Evolutionary conservation across 1,140 invertebrate genomes (phyloP).

Genomic region (Trichogramma pretiosum): DNA sequence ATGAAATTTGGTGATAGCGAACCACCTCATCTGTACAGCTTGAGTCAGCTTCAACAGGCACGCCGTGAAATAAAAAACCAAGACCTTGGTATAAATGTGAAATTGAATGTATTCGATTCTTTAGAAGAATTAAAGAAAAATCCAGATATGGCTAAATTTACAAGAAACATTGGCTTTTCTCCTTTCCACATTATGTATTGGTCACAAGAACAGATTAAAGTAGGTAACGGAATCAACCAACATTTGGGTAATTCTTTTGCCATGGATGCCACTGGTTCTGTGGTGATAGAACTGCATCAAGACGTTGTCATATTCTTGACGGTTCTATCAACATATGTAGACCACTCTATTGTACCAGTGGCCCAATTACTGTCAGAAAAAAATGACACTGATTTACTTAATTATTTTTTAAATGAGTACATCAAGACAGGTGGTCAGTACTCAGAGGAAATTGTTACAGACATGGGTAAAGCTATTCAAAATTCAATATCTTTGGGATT

Average conservation of each 20-base stretch:
- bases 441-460: not conserved
- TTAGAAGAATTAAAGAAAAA: not conserved
- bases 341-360: not conserved
- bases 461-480: not conserved
- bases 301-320: not conserved
- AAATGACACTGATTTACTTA: not conserved
- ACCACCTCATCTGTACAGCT: not conserved
- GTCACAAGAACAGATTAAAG: not conserved
- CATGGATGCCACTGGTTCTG: not conserved
- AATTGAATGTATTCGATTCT: not conserved
- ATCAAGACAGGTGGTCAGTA: not conserved
- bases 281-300: not conserved
- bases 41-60: not conserved
- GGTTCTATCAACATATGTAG: not conserved
- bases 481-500: not conserved
- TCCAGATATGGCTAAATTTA: not conserved
- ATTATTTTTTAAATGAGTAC: not conserved
- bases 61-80: not conserved
- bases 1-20: constrained; percentile 1
- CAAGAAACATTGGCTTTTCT: not conserved
- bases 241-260: not conserved
- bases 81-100: not conserved
- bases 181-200: not conserved
- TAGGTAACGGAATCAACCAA: not conserved
- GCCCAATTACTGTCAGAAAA: not conserved